Evolutionary conservation across 2,888 invertebrate species (phyloP).

Genomic region (Branchellion lobata): DNA sequence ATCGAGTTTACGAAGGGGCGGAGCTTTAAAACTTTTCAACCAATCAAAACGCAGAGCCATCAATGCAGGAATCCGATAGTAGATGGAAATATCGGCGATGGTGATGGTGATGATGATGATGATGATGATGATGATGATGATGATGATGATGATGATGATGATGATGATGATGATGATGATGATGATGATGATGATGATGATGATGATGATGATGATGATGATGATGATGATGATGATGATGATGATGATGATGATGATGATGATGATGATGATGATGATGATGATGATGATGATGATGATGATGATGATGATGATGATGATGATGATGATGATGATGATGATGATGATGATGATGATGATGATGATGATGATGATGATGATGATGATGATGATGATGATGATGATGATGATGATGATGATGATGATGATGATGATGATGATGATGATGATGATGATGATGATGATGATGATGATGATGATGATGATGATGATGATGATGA

Average conservation of each 20-base stretch:
- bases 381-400: constrained; percentile 4
- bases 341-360: constrained; percentile 1
- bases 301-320: constrained; percentile 9
- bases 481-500: constrained; percentile 11
- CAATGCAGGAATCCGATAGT: not conserved
- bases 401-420: not conserved
- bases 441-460: not conserved
- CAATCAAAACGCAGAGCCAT: not conserved
- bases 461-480: not conserved
- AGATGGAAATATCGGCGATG: constrained; percentile 6
- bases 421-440: constrained; percentile 20
- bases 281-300: constrained; percentile 32
- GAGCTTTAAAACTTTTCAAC: not conserved
- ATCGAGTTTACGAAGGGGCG: not conserved
- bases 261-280: constrained; percentile 25
- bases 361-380: constrained; percentile 6
- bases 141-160: constrained; percentile 21
- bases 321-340: constrained; percentile 34
- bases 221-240: not conserved
- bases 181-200: constrained; percentile 3
- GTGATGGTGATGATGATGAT: constrained; percentile 12
- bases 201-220: not conserved
- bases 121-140: constrained; percentile 30
- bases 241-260: constrained; percentile 41
- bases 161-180: constrained; percentile 32